phyloP scores from a whole-genome alignment of 2,797 vertebrate species.

The Clarias platycephalus region DNA sequence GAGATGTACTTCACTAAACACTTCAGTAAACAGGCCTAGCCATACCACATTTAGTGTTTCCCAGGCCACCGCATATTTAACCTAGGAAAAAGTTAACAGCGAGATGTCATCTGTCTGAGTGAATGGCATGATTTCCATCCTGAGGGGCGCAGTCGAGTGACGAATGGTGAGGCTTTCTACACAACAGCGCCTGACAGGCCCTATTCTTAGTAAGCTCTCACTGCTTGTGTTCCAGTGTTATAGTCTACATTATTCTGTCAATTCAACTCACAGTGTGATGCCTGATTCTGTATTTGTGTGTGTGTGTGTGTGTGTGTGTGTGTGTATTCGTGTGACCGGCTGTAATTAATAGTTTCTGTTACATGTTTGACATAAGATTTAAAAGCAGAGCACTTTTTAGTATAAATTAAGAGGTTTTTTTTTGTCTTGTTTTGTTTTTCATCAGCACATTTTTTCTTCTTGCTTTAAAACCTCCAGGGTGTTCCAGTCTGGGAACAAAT shows the following conservation, averaged over 20 bases:
- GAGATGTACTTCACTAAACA: not conserved
- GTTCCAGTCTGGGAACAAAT: slow-evolving; percentile 29
- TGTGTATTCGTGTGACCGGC: slow-evolving; percentile 1
- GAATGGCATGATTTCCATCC: not conserved
- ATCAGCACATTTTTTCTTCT: slow-evolving; percentile 31
- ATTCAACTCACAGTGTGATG: slow-evolving; percentile 24
- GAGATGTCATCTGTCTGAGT: not conserved
- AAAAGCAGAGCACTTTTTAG: slow-evolving; percentile 12
- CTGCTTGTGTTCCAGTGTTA: slow-evolving; percentile 33
- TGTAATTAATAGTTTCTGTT: slow-evolving; percentile 41
- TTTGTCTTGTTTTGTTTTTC: slow-evolving; percentile 37
- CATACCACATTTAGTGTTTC: not conserved
- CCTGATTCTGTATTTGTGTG: slow-evolving; percentile 26
- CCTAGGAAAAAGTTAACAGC: slow-evolving; percentile 34
- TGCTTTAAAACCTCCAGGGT: slow-evolving; percentile 30
- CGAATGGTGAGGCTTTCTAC: slow-evolving; percentile 40
- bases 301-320: not conserved
- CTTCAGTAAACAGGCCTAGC: not conserved
- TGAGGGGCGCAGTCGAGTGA: slow-evolving; percentile 31
- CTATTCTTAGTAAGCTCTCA: slow-evolving; percentile 48
- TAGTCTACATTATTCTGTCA: slow-evolving; percentile 50
- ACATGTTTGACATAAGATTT: slow-evolving; percentile 41
- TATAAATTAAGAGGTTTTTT: slow-evolving; percentile 16
- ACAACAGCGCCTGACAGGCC: slow-evolving; percentile 38
- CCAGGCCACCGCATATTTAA: slow-evolving; percentile 4